These are phyloP conservation scores for Grapholita molesta DNA, from an alignment of 1,140 invertebrate species.

Conservation along the genomic window DNA sequence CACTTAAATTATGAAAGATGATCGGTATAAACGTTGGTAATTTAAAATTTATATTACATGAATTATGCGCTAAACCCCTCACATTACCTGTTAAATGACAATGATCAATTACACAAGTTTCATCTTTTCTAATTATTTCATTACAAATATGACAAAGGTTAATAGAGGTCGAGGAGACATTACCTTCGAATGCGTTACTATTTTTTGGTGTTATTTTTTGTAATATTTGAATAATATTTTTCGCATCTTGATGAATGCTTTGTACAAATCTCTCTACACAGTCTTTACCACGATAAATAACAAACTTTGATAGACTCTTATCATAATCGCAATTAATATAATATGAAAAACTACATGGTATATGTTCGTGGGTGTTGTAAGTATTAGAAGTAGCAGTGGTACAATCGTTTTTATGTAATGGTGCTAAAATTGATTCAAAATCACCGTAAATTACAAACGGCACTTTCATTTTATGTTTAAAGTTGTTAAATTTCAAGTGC, in stretches of 20 bases:
- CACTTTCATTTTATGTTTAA: slow-evolving; percentile 33
- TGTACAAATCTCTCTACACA: slow-evolving; percentile 4
- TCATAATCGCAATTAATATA: slow-evolving; percentile 44
- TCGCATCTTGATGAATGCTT: not conserved
- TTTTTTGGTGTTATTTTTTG: slow-evolving; percentile 20
- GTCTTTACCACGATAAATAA: slow-evolving; percentile 2
- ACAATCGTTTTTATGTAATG: slow-evolving; percentile 12
- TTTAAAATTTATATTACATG: slow-evolving; percentile 57
- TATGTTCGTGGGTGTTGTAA: slow-evolving; percentile 45
- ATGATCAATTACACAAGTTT: slow-evolving; percentile 40
- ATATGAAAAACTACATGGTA: slow-evolving; percentile 38
- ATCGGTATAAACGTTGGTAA: slow-evolving; percentile 21
- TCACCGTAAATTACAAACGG: slow-evolving; percentile 53
- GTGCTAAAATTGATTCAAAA: slow-evolving; percentile 44
- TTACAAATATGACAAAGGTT: slow-evolving; percentile 46
- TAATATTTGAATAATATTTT: slow-evolving; percentile 25
- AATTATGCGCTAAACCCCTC: slow-evolving; percentile 50
- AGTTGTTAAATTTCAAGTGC: slow-evolving; percentile 38
- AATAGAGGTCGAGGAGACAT: not conserved
- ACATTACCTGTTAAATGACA: slow-evolving; percentile 48
- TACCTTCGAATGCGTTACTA: not conserved
- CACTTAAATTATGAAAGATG: slow-evolving; percentile 34
- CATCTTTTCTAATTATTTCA: slow-evolving; percentile 27
- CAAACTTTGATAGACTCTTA: slow-evolving; percentile 30
- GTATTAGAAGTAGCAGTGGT: slow-evolving; percentile 6